Evolutionary conservation across 1,140 invertebrate genomes (phyloP), one percentile per base, ranked within the genome.

Genomic region (Listronotus bonariensis): DNA sequence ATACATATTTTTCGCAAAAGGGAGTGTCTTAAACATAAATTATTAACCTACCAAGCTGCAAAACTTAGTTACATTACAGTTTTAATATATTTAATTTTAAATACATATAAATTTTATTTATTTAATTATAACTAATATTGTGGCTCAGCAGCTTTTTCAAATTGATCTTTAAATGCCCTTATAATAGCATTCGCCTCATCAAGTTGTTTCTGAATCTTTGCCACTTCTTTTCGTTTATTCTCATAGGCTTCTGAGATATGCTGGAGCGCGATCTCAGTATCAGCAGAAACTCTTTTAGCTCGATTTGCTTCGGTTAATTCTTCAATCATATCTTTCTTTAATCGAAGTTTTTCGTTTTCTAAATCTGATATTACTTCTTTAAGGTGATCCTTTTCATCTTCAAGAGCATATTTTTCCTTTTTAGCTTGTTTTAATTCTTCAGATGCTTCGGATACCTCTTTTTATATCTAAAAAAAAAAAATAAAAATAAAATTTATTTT

Each of bases 281-380:
- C 65, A 8, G 60, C 61, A 6, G 56, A 70, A 60, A 17, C 68
- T 34, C 9, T 34, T 42, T 70, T 70, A 2, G 64, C 68, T 38
- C 68, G 18, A 56, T 70, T 70, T 1, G 68, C 68, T 59, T 70
- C 68, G 48, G 65, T 67, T 40, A 70, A 49, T 52, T 70, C 64
- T n/a, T 70, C 68, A 6, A 70, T 67, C 64, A 70, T 67, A 6
- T 64, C 60, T 26, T 70, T 70, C 41, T 70, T 70, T 20, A 70
- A 14, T 62, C 8, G n/a, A 70, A 43, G 15, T 64, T 67, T n/a
- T 54, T 70, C 68, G 20, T 70, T 64, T 46, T 70, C 68, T 38
- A 70, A 36, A 26, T 70, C 56, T 5, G 68, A 67, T 20, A 70
- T 67, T 14, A 40, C 38, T 15, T 60, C 15, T 32, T 67, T 70